These are phyloP conservation scores for Papilio protenor DNA, from an alignment of 2,888 invertebrate species.

Conservation along the genomic window DNA sequence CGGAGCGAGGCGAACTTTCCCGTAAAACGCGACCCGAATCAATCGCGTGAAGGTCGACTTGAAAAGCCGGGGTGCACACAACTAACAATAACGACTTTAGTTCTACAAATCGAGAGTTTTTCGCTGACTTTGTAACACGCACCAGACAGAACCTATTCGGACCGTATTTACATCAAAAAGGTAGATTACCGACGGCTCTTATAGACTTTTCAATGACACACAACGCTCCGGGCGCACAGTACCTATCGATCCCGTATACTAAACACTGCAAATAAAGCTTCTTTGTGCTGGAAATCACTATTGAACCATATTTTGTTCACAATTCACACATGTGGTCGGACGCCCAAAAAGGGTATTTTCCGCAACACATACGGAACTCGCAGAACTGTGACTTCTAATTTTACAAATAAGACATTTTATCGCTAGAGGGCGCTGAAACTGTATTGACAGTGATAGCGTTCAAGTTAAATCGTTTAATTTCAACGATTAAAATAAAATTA, in stretches of 20 bases:
- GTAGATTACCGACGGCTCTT: conserved; percentile 79
- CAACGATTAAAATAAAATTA: neutral
- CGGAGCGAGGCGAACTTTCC: conserved; percentile 68
- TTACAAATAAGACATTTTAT: conserved; percentile 72
- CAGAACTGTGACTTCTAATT: conserved; percentile 83
- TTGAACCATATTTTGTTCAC: conserved; percentile 82
- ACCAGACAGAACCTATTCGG: conserved; percentile 80
- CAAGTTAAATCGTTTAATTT: conserved; percentile 51
- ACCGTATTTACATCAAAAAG: conserved; percentile 83
- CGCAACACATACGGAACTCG: conserved; percentile 83
- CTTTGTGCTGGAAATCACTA: conserved; percentile 72
- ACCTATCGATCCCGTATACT: conserved; percentile 65
- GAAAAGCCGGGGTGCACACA: conserved; percentile 54
- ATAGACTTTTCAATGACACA: conserved; percentile 72
- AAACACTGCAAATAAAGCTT: conserved; percentile 68
- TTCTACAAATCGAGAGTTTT: conserved; percentile 66
- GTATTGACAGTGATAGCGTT: conserved; percentile 61
- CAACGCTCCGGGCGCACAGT: conserved; percentile 68
- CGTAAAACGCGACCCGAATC: conserved; percentile 59
- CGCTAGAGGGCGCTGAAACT: conserved; percentile 74
- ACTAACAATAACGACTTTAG: conserved; percentile 58
- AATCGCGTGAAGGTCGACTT: conserved; percentile 64
- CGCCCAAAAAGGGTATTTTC: conserved; percentile 88
- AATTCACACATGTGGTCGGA: conserved; percentile 87
- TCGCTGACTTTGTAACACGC: conserved; percentile 73